Evolutionary conservation across 2,113 vertebrate genomes (phyloP), one percentile per base, ranked within the genome.

Genomic region (Bostrychus sinensis): DNA sequence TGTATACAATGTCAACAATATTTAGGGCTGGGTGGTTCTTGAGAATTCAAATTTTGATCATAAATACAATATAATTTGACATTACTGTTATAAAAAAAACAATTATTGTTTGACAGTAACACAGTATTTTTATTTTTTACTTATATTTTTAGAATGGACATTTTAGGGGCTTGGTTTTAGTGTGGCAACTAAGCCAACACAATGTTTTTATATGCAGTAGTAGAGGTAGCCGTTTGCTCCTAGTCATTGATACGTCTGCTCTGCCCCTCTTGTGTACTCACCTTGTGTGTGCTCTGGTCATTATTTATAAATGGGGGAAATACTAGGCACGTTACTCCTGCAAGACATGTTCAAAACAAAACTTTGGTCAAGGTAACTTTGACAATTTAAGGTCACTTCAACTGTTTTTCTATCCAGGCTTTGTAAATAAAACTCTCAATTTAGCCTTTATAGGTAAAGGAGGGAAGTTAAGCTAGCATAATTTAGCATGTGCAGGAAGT

Each of bases 301-400:
- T 55, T 55, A 55, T 55, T 55, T 34, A 55, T 55, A 17, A 36
- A 55, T 34, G 19, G 30, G 53, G 53, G 53, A 32, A 55, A 55
- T 55, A 36, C 53, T 55, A 28, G n/a, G 53, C 53, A 55, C 10
- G 30, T 22, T 12, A 20, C 28, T 36, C 30, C 53, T 20, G 9
- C 17, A 7, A 19, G n/a, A 19, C 53, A 12, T 12, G 32, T 34
- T 34, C n/a, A 55, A 34, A 54, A 53, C 25, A 30, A 53, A 55
- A n/a, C 48, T 26, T 8, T 50, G 23, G 13, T 50, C 46, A 26
- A 16, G 23, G 23, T 26, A 26, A 50, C 46, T 50, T 26, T 30
- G 25, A 51, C 25, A 17, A 28, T 30, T 51, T 3, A n/a, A 51
- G 48, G 23, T 51, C 25, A 28, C 2, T 51, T 7, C n/a, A 55